phyloP scores from a whole-genome alignment of 1,140 invertebrate genomes.

The Heliconius hewitsoni region DNA sequence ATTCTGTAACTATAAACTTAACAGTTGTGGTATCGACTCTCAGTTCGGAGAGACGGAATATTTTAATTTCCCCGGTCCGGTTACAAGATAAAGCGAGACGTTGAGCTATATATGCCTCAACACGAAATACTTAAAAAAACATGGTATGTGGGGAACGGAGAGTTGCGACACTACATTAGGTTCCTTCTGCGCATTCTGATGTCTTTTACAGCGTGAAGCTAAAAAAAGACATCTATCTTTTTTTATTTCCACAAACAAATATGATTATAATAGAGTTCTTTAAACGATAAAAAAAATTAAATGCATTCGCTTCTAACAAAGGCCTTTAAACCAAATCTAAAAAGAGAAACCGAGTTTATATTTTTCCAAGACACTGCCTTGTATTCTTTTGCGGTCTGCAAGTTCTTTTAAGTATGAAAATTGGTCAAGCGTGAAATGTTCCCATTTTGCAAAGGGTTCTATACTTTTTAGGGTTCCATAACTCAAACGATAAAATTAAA shows the following conservation, averaged over 20 bases:
- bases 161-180: not conserved
- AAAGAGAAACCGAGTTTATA: slow-evolving; percentile 1
- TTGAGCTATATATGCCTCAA: not conserved
- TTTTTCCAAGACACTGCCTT: slow-evolving; percentile 8
- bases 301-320: not conserved
- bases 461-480: not conserved
- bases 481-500: not conserved
- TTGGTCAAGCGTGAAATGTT: not conserved
- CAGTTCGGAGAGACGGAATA: no score
- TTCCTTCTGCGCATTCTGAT: not conserved
- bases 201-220: not conserved
- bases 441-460: not conserved
- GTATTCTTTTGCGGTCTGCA: not conserved
- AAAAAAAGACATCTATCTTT: not conserved
- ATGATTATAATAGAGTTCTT: not conserved
- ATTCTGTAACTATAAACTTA: no score
- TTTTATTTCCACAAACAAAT: not conserved
- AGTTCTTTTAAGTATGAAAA: slow-evolving; percentile 6
- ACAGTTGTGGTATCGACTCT: no score
- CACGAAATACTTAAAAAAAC: not conserved
- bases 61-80: no score
- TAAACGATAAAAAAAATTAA: not conserved
- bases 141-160: not conserved
- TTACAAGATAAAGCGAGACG: not conserved
- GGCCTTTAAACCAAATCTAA: slow-evolving; percentile 2